Evolutionary conservation across 2,113 vertebrate genomes (phyloP), one percentile per base, ranked within the genome.

Genomic region (Cyprinus carpio): DNA sequence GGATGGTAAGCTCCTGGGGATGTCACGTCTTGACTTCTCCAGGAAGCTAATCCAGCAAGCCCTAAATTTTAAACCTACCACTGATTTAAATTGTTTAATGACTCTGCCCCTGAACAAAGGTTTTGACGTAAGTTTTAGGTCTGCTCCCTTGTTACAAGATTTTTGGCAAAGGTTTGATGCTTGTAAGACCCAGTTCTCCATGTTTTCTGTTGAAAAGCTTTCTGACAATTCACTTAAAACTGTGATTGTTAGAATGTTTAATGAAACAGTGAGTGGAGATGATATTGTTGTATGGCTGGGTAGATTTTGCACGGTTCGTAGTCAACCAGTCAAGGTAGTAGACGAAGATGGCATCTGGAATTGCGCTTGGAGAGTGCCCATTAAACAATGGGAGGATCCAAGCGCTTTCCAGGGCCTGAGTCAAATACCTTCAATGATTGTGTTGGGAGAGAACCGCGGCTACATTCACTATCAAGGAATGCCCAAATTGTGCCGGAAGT

Each of bases 381-480:
- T 86, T 4, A 27, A 81, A 27, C 85, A 82, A 58, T 86, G 75
- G 64, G n/a, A 10, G 71, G 85, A 75, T 31, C 40, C 6, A 58
- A 18, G n/a, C 15, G 34, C 40, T 4, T 86, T 23, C 56, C 51
- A 64, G 25, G 84, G 81, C 62, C 75, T 81, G 37, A 88, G 23
- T 54, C 87, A 82, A 15, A 1, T 75, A 0, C 78, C 85, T 1
- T 40, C 37, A 27, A n/a, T n/a, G n/a, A n/a, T n/a, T n/a, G n/a
- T n/a, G n/a, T n/a, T n/a, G n/a, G n/a, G n/a, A n/a, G n/a, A 86
- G 16, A 86, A 82, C 29, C 9, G 85, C 2, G 85, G 85, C 15
- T 82, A 86, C 29, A 82, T 86, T 0, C 60, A 12, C 10, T 81
- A 87, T 12, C 75, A 85, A 23, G 83, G 79, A 0, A 72, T 80